Evolutionary conservation across 2,113 vertebrate genomes (phyloP).

Genomic region (Sylvia atricapilla): DNA sequence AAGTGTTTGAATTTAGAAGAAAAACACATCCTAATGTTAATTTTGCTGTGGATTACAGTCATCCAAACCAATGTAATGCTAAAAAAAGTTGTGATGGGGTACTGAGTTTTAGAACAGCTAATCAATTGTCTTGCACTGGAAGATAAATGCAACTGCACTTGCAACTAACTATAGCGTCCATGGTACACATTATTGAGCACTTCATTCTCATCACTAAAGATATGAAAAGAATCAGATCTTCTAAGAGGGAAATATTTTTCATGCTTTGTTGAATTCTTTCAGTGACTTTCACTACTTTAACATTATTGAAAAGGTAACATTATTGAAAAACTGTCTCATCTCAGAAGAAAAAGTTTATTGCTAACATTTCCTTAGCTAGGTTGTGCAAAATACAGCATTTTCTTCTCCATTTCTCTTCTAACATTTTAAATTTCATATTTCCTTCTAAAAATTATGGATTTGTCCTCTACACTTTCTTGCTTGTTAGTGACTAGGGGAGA

Average conservation of each 20-base stretch:
- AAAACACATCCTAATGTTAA: not conserved
- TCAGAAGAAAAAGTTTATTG: slow-evolving; percentile 15
- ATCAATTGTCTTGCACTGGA: not conserved
- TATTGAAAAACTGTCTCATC: not conserved
- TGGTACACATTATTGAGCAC: not conserved
- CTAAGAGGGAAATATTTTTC: not conserved
- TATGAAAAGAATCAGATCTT: not conserved
- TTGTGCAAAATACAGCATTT: not conserved
- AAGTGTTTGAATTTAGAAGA: not conserved
- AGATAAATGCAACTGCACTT: not conserved
- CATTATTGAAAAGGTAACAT: not conserved
- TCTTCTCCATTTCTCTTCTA: not conserved
- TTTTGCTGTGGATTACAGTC: not conserved
- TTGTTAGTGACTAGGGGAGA: not conserved
- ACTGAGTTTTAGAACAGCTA: not conserved
- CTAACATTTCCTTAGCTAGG: not conserved
- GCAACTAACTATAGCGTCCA: not conserved
- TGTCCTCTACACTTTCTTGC: not conserved
- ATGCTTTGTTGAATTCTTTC: not conserved
- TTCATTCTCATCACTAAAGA: not conserved
- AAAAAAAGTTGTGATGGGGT: not conserved
- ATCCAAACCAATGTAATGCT: not conserved
- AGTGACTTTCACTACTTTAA: not conserved
- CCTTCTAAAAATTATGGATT: not conserved
- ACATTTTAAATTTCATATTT: not conserved